Evolutionary conservation across 2,888 invertebrate species (phyloP).

Genomic region (Dicyrtoma fusca): DNA sequence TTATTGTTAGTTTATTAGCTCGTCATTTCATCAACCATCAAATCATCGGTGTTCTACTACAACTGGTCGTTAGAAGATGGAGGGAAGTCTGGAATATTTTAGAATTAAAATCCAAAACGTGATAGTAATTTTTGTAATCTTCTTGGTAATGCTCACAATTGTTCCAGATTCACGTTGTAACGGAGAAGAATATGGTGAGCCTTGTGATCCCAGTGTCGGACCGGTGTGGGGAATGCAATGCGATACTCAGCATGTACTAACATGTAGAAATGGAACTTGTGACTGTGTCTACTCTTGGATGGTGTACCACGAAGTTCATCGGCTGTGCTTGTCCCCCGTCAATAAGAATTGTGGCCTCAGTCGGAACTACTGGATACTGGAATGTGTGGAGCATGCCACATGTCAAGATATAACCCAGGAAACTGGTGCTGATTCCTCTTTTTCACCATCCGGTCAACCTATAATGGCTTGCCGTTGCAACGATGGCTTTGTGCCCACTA

Average conservation of each 20-base stretch:
- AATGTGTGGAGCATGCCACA: conserved; percentile 4
- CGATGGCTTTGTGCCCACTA: background rate
- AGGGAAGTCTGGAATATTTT: too few relatives aligned
- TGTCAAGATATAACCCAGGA: background rate
- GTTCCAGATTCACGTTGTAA: background rate
- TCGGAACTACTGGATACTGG: conserved; percentile 12
- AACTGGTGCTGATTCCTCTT: background rate
- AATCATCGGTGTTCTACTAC: too few relatives aligned
- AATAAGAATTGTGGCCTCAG: conserved; percentile 11
- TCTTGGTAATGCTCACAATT: background rate
- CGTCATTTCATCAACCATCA: too few relatives aligned
- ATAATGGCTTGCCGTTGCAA: conserved; percentile 6
- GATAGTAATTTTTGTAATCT: background rate
- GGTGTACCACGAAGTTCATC: conserved; percentile 1
- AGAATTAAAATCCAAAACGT: too few relatives aligned
- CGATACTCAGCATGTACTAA: conserved; percentile 5
- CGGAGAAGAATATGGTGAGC: conserved; percentile 2
- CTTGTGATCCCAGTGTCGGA: background rate
- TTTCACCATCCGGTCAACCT: background rate
- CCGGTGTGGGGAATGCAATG: conserved; percentile 15
- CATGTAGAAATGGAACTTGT: conserved; percentile 19
- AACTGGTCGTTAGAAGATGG: too few relatives aligned
- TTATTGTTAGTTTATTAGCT: too few relatives aligned
- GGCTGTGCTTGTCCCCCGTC: conserved; percentile 11
- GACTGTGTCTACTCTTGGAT: conserved; percentile 19